phyloP scores from a whole-genome alignment of 2,888 invertebrate species.

The Theodoxus fluviatilis region DNA sequence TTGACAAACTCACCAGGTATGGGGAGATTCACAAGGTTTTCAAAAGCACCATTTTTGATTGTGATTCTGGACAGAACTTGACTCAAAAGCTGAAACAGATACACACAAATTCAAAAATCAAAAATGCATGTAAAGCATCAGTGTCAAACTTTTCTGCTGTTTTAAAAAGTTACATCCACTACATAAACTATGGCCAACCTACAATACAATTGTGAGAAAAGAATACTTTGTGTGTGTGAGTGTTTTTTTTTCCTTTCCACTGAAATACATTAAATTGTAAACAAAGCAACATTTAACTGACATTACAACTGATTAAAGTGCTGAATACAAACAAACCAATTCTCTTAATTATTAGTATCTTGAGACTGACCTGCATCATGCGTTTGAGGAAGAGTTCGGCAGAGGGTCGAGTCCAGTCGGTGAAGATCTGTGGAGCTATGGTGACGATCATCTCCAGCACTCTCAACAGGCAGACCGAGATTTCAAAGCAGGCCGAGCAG shows the following conservation, averaged over 20 bases:
- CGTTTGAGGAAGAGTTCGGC: constrained; percentile 78
- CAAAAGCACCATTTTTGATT: constrained; percentile 76
- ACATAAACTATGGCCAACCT: too few relatives aligned
- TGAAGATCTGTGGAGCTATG: constrained; percentile 73
- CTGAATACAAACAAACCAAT: too few relatives aligned
- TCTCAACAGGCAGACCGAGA: constrained; percentile 79
- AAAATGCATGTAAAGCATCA: too few relatives aligned
- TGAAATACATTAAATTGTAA: neutral
- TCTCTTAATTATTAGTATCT: too few relatives aligned
- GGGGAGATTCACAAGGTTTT: constrained; percentile 72
- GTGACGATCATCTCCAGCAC: constrained; percentile 81
- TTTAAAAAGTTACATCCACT: too few relatives aligned
- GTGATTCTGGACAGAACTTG: constrained; percentile 82
- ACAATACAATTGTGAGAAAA: too few relatives aligned
- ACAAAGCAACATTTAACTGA: too few relatives aligned
- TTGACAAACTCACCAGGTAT: constrained; percentile 68
- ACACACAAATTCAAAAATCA: neutral
- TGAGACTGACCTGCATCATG: constrained; percentile 71
- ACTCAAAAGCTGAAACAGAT: constrained; percentile 73
- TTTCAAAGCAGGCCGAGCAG: constrained; percentile 84
- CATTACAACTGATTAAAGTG: too few relatives aligned
- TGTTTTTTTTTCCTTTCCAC: neutral
- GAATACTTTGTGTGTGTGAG: neutral
- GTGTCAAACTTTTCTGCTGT: too few relatives aligned
- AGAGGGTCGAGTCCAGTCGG: constrained; percentile 73